Evolutionary conservation across 2,113 vertebrate genomes (phyloP).

Genomic region (Panthera leo): DNA sequence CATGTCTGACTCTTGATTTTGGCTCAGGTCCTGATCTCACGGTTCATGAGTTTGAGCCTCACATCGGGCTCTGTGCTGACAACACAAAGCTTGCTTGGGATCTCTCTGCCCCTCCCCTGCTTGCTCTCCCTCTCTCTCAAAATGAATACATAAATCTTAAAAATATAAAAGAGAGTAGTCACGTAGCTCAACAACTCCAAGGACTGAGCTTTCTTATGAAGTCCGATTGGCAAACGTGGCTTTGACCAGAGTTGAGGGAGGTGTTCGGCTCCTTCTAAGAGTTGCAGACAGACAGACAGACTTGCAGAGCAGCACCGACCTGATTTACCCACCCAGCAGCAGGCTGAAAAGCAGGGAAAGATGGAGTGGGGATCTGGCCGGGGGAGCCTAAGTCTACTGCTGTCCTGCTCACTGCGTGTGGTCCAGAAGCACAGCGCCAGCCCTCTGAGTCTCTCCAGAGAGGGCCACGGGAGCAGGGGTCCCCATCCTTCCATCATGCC

Average conservation of each 20-base stretch:
- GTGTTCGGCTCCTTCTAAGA: background rate
- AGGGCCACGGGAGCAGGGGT: background rate
- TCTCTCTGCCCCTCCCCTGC: too few species aligned
- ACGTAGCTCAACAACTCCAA: background rate
- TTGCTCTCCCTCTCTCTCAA: too few species aligned
- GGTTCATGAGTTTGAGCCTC: too few species aligned
- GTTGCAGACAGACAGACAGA: background rate
- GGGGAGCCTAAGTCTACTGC: background rate
- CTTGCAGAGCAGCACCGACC: background rate
- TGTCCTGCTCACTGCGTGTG: accelerated
- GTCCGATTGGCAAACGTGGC: background rate
- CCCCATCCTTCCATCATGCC: background rate
- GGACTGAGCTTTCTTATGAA: background rate
- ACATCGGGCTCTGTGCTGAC: too few species aligned
- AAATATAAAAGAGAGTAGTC: too few species aligned
- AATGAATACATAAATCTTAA: too few species aligned
- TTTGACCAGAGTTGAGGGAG: background rate
- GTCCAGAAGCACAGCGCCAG: background rate
- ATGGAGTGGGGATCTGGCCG: background rate
- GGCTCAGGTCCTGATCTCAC: too few species aligned
- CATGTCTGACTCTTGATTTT: too few species aligned
- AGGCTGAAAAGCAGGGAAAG: background rate
- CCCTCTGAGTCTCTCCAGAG: background rate
- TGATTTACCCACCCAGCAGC: background rate
- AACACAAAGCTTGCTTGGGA: too few species aligned